These are phyloP conservation scores for Barypeithes pellucidus DNA, from an alignment of 2,888 invertebrate genomes.

Conservation along the genomic window DNA sequence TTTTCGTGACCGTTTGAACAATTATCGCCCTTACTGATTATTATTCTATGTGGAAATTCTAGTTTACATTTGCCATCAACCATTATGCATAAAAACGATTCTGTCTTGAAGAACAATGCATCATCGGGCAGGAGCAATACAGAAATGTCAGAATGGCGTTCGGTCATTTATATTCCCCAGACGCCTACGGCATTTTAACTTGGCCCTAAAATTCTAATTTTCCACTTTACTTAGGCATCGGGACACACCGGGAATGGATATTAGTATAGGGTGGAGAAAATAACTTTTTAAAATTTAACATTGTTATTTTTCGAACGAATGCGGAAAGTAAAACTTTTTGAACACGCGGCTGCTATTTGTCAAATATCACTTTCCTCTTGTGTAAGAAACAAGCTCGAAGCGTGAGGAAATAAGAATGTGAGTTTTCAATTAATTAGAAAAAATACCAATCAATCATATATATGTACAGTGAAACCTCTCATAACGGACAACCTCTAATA, in stretches of 20 bases:
- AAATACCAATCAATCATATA: too few relatives aligned
- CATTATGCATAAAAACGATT: conserved; percentile 6
- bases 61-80: neutral
- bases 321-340: too few relatives aligned
- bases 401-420: too few relatives aligned
- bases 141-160: conserved; percentile 11
- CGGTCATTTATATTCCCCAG: conserved; percentile 20
- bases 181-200: neutral
- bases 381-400: too few relatives aligned
- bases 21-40: neutral
- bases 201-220: conserved; percentile 29
- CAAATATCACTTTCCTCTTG: too few relatives aligned
- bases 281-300: too few relatives aligned
- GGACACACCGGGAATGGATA: conserved; percentile 5
- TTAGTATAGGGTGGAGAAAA: neutral
- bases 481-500: too few relatives aligned
- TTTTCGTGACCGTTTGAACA: neutral
- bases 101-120: conserved; percentile 2
- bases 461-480: too few relatives aligned
- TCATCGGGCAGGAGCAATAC: conserved; percentile 3
- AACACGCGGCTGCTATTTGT: too few relatives aligned
- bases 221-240: conserved; percentile 11
- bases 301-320: too few relatives aligned
- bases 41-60: neutral
- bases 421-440: too few relatives aligned